phyloP scores from a whole-genome alignment of 2,113 vertebrate genomes.

The Corythornis vintsioides region DNA sequence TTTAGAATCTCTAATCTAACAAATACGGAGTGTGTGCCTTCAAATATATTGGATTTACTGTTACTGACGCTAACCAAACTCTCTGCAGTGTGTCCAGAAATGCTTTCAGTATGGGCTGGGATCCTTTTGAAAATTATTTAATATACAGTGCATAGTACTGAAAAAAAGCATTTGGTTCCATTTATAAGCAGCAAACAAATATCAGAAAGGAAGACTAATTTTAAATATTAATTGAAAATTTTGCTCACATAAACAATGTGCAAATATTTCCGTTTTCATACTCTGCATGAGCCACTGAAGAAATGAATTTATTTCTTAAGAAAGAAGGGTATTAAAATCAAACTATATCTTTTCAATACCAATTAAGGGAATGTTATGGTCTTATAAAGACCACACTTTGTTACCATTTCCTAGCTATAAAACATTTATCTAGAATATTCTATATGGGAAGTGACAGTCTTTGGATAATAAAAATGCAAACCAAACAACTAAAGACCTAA shows the following conservation, averaged over 20 bases:
- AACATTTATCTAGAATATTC: background rate
- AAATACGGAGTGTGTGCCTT: slow-evolving; percentile 64
- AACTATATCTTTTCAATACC: background rate
- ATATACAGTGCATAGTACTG: slow-evolving; percentile 11
- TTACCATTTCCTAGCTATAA: background rate
- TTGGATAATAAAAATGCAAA: background rate
- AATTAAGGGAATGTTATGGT: background rate
- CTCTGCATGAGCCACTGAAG: background rate
- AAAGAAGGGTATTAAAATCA: background rate
- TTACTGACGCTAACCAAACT: slow-evolving; percentile 68
- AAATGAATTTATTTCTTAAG: background rate
- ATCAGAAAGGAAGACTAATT: slow-evolving; percentile 20
- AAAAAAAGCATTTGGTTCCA: slow-evolving; percentile 22
- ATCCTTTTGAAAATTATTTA: slow-evolving; percentile 24
- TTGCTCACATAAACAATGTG: background rate
- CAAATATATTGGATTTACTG: slow-evolving; percentile 64
- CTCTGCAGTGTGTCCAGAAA: slow-evolving; percentile 42
- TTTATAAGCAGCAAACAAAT: slow-evolving; percentile 32
- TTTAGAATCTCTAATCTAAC: slow-evolving; percentile 70
- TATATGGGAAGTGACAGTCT: background rate
- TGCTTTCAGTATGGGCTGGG: slow-evolving; percentile 20
- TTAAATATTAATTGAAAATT: background rate
- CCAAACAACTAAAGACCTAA: background rate
- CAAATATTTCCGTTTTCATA: background rate
- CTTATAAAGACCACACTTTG: background rate